A percentile compares a stretch with the other conserved stretches of the same genome.
Conservation (phyloP, 30 jellyfish, hydroid and myxozoan species). For the Clytia hemisphaerica region DNA sequence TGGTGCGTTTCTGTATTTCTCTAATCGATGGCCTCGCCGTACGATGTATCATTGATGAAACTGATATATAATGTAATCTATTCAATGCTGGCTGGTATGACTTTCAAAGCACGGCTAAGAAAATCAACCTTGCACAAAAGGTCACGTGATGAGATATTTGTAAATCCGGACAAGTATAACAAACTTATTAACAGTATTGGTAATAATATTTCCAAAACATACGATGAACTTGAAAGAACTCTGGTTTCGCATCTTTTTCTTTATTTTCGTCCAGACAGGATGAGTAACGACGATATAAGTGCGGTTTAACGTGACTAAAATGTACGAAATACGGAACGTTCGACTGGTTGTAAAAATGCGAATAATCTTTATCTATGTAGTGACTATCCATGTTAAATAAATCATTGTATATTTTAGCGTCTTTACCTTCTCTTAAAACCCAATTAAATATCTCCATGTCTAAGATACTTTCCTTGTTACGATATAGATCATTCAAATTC, state of each 20-base stretch:
- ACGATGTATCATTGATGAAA: too few species aligned
- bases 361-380: constrained; percentile 22
- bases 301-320: constrained; percentile 36
- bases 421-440: constrained; percentile 35
- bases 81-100: too few species aligned
- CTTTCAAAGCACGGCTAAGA: too few species aligned
- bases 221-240: constrained; percentile 20
- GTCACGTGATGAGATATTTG: too few species aligned
- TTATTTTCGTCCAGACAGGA: constrained; percentile 16
- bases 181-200: constrained; percentile 17
- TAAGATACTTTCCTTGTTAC: neutral
- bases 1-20: too few species aligned
- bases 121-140: too few species aligned
- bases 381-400: constrained; percentile 30
- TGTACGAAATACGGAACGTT: constrained; percentile 25
- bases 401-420: constrained; percentile 6
- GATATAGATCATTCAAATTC: constrained; percentile 21
- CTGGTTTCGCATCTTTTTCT: constrained; percentile 37
- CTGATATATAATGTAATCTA: too few species aligned
- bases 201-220: constrained; percentile 32
- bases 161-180: too few species aligned
- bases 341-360: constrained; percentile 7
- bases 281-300: constrained; percentile 5
- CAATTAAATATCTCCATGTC: constrained; percentile 38
- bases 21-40: too few species aligned